These are phyloP conservation scores for Metallyticus violacea DNA, from an alignment of 2,888 invertebrate species.

Conservation along the genomic window DNA sequence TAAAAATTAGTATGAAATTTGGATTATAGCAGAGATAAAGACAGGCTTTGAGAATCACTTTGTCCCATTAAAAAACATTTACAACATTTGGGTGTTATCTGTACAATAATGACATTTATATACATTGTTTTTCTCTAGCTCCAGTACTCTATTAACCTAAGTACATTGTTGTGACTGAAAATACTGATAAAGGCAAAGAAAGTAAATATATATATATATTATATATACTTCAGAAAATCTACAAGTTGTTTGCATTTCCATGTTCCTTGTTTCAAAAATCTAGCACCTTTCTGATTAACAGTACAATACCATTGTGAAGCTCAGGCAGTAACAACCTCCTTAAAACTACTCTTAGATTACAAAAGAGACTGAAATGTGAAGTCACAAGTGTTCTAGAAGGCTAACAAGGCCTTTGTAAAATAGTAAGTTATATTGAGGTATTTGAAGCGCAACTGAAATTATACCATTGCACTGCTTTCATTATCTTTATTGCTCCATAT, in stretches of 20 bases:
- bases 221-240: background rate
- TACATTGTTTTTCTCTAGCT: background rate
- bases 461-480: too few relatives aligned
- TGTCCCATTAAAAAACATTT: conserved; percentile 12
- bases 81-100: conserved; percentile 4
- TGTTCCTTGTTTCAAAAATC: background rate
- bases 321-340: background rate
- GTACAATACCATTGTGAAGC: background rate
- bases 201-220: background rate
- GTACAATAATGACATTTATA: conserved; percentile 9
- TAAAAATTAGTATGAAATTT: conserved; percentile 22
- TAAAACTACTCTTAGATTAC: background rate
- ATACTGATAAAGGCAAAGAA: conserved; percentile 20
- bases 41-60: background rate
- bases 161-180: conserved; percentile 14
- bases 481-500: too few relatives aligned
- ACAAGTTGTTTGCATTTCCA: background rate
- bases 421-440: too few relatives aligned
- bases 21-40: conserved; percentile 13
- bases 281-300: background rate
- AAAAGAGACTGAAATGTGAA: background rate
- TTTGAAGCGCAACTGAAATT: too few relatives aligned
- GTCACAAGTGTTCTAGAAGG: background rate
- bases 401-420: background rate
- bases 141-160: conserved; percentile 6